Evolutionary conservation across 2,888 invertebrate species (phyloP).

Genomic region (Tipula helvola): DNA sequence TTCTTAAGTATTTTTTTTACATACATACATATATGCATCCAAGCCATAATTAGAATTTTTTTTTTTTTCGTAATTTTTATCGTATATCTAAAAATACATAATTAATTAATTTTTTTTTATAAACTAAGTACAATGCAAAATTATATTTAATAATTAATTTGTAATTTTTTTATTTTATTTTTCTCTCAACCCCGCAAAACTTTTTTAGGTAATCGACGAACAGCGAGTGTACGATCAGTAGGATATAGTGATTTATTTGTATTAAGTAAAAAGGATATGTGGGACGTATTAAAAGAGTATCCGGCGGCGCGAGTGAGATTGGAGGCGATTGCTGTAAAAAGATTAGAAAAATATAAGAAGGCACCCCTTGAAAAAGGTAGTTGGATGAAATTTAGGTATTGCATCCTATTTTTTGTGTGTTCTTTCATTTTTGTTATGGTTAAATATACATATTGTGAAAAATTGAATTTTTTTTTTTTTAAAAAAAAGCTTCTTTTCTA

Average conservation of each 20-base stretch:
- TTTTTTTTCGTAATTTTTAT: not conserved
- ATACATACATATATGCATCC: not conserved
- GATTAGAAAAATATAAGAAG: constrained; percentile 94
- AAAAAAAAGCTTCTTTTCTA: not conserved
- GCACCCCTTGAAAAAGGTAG: constrained; percentile 86
- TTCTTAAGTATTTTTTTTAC: not conserved
- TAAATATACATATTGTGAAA: not conserved
- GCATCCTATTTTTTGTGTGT: constrained; percentile 10
- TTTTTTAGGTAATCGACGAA: constrained; percentile 81
- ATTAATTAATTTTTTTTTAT: not conserved
- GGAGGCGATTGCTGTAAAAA: constrained; percentile 93
- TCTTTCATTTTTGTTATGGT: constrained; percentile 4
- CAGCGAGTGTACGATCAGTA: constrained; percentile 94
- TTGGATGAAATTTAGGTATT: constrained; percentile 18
- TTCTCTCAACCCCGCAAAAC: not conserved
- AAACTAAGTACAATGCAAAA: not conserved
- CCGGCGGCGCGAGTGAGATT: constrained; percentile 87
- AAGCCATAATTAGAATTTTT: constrained; percentile 10
- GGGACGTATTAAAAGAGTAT: constrained; percentile 96
- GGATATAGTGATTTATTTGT: constrained; percentile 99
- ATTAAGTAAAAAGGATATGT: constrained; percentile 97
- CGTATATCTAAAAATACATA: not conserved
- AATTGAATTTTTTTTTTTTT: not conserved
- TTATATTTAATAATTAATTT: not conserved
- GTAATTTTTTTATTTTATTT: too few species aligned